These are phyloP conservation scores for Phytoseiulus persimilis DNA, from an alignment of 2,888 invertebrate species.

Conservation along the genomic window DNA sequence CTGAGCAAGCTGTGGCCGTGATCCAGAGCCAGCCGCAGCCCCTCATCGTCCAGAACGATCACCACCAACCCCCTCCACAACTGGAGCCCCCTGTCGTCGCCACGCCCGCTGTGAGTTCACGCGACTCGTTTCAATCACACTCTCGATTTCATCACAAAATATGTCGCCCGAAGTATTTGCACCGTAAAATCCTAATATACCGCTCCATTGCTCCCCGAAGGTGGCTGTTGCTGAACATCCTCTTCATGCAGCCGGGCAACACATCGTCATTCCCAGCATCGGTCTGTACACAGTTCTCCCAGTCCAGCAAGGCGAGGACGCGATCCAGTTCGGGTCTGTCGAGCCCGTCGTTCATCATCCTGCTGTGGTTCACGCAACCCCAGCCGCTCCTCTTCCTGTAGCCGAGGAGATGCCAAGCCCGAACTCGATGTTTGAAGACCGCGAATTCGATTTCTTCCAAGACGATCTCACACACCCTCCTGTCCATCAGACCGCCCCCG, in stretches of 20 bases:
- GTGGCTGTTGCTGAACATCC: no score
- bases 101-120: no score
- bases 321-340: conserved; percentile 16
- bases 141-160: no score
- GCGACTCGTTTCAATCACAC: no score
- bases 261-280: conserved; percentile 15
- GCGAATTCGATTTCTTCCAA: conserved; percentile 31
- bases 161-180: no score
- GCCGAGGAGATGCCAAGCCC: background rate
- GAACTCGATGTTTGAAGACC: conserved; percentile 26
- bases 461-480: background rate
- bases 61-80: no score
- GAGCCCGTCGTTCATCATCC: background rate
- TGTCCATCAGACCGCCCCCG: background rate
- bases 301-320: conserved; percentile 9
- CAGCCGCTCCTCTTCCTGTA: background rate
- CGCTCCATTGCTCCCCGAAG: no score
- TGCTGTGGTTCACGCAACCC: background rate
- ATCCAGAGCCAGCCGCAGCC: background rate
- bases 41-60: background rate
- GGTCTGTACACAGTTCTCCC: background rate
- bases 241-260: background rate
- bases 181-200: no score
- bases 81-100: no score
- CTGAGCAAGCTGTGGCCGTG: background rate